Evolutionary conservation across 1,140 invertebrate genomes (phyloP), one percentile per base, ranked within the genome.

Genomic region (Calephelis virginiensis): DNA sequence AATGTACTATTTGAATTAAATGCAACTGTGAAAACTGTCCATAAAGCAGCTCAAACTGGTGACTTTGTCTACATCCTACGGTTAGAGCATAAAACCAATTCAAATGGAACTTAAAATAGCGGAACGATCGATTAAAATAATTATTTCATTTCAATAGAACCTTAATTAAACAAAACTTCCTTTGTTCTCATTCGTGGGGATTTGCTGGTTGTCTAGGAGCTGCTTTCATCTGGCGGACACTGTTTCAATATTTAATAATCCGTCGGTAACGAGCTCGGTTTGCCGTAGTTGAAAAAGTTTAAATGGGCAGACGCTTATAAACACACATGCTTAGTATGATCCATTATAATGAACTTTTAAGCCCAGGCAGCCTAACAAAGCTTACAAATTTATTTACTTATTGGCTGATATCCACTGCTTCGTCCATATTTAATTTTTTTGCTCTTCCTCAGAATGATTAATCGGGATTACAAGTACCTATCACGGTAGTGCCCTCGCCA

Each of bases 221-320:
- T 75, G 81, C 77, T 86, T 86, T 86, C 75, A 85, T 86, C 82
- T 73, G 78, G 69, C 76, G 77, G 80, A 85, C 77, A 77, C 76
- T 86, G 87, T 81, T 86, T 89, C 83, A 90, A 90, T 89, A 89
- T 90, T 90, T 86, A 89, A 88, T 90, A 90, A 90, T 89, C 88
- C 88, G 69, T 64, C 77, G 76, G 77, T 90, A 90, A 90, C 88
- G 85, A 90, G 86, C 75, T 78, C 74, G 73, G 74, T 71, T 63
- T 70, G 74, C 69, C 68, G 68, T 72, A 73, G 82, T 85, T 81
- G 81, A 82, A 87, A 88, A 90, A 89, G 86, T 90, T 90, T 90
- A 90, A 90, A 90, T 89, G 85, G 80, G 76, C 79, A 78, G 80
- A 70, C 77, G 68, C 68, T 74, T 71, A 72, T 66, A 74, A 66